Evolutionary conservation across 2,888 invertebrate genomes (phyloP).

Genomic region (Leucoptera coffeella): DNA sequence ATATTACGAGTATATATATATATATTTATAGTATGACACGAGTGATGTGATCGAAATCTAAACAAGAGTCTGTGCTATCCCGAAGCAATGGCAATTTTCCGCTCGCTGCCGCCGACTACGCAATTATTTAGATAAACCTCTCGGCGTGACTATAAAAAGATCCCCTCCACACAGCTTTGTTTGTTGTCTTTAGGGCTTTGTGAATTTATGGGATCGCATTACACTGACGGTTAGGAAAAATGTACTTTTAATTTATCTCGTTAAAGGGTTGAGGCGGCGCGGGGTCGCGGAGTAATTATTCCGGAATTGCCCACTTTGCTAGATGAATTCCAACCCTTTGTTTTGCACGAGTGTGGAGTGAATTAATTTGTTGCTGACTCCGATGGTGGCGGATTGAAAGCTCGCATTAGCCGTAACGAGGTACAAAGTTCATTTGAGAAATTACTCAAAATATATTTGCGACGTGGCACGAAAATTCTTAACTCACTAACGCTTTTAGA

Average conservation of each 20-base stretch:
- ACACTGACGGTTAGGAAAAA: slow-evolving; percentile 46
- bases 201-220: slow-evolving; percentile 45
- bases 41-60: too few species aligned
- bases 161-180: slow-evolving; percentile 34
- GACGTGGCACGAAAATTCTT: too few species aligned
- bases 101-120: slow-evolving; percentile 47
- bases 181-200: slow-evolving; percentile 52
- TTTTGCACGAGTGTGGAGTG: slow-evolving; percentile 30
- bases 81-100: slow-evolving; percentile 54
- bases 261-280: slow-evolving; percentile 52
- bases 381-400: slow-evolving; percentile 35
- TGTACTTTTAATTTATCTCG: slow-evolving; percentile 55
- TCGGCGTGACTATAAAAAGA: slow-evolving; percentile 51
- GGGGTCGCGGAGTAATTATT: slow-evolving; percentile 50
- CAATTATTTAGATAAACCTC: slow-evolving; percentile 55
- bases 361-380: slow-evolving; percentile 39
- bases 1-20: too few species aligned
- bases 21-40: too few species aligned
- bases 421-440: slow-evolving; percentile 11
- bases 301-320: slow-evolving; percentile 50
- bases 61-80: too few species aligned
- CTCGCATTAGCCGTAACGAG: slow-evolving; percentile 31
- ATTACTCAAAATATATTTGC: too few species aligned
- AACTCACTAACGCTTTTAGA: too few species aligned
- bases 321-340: slow-evolving; percentile 47